Base-by-base conservation (phyloP, 2,888 invertebrate genomes). In the Acronicta aceris region DNA sequence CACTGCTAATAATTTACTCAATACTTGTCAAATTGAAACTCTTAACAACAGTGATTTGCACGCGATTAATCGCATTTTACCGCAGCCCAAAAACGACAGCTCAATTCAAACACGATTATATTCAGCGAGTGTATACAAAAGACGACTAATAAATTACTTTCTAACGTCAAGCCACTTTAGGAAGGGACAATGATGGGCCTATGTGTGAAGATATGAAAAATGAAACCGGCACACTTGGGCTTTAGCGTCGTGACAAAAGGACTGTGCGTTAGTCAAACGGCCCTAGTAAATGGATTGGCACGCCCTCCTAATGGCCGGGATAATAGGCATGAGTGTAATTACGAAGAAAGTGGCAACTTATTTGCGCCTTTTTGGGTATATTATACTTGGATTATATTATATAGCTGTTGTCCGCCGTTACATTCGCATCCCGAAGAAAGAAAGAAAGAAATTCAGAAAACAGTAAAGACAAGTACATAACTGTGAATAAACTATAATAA, bases 321-420 rank as follows among this genome's bases (percentile, higher is more conserved):
- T 74, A 75, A 72, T 74, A 68, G 57, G 36, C 41, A 66, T 61
- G 61, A 64, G 69, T 67, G 55, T 64, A 74, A 74, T 73, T 76
- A 73, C 46, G 50, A 43, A 42, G 50, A 38, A 59, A 69, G 62
- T 60, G 45, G 17, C 41, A 56, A 56, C 41, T 56, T 56, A 48
- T 40, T 54, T 46, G 15, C 46, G 27, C 12, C 21, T 16, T 12
- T 46, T 53, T 54, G 21, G 33, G 25, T 38, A n/a, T 38, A 38
- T n/a, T 38, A n/a, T 12, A 33, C 12, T 3, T 33, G 9, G 6
- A 27, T 3, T 21, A 21, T 21, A 21, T 21, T 3, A n/a, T n/a
- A n/a, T n/a, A 21, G 21, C 4, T 21, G 21, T 21, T 21, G 21
- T 4, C 21, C 21, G 21, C 21, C 2, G 4, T 21, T 21, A 3